phyloP scores from a whole-genome alignment of 2,888 invertebrate genomes.

The Ommatoiulus sabulosus region DNA sequence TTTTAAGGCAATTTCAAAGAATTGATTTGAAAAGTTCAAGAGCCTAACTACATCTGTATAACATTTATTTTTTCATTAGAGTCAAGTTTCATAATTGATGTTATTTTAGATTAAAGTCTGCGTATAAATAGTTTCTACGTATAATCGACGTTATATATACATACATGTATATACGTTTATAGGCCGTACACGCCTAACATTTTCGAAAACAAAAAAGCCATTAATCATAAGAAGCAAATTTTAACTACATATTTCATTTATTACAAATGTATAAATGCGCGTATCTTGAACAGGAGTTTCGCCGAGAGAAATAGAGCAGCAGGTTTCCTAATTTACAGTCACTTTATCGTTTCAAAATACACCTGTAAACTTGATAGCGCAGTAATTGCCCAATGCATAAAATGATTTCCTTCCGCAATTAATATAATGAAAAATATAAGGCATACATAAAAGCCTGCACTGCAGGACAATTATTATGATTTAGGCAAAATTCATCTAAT shows the following conservation, averaged over 20 bases:
- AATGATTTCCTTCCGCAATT: constrained; percentile 23
- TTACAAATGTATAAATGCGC: not conserved
- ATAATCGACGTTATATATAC: too few species aligned
- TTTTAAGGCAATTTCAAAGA: not conserved
- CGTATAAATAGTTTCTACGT: too few species aligned
- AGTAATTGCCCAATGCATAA: not conserved
- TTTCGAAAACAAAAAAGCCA: not conserved
- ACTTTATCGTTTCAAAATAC: not conserved
- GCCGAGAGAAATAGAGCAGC: constrained; percentile 35
- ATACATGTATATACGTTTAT: not conserved
- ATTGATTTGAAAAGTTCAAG: not conserved
- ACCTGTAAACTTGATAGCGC: not conserved
- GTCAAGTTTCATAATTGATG: too few species aligned
- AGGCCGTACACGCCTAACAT: not conserved
- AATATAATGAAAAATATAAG: not conserved
- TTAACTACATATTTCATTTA: not conserved
- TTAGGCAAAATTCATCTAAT: not conserved
- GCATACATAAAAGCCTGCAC: not conserved
- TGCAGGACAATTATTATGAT: not conserved
- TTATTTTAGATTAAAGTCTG: too few species aligned
- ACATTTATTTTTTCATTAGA: not conserved
- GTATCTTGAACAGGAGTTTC: not conserved
- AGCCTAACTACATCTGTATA: not conserved
- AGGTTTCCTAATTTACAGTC: not conserved
- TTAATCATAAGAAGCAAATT: not conserved